Evolutionary conservation across 2,113 vertebrate genomes (phyloP).

Genomic region (Clarias magur): DNA sequence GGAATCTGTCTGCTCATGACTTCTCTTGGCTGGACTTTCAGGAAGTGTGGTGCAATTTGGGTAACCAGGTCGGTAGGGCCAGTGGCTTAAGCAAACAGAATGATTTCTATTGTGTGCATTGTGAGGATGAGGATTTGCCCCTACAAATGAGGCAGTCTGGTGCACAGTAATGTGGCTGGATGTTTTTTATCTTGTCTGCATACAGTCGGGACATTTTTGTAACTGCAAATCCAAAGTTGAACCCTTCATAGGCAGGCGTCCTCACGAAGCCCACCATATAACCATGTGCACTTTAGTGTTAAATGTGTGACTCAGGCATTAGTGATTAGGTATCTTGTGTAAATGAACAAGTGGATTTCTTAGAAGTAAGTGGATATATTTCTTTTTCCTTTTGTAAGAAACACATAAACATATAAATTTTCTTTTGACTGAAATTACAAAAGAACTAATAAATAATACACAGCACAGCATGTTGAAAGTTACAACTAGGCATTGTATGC

Average conservation of each 20-base stretch:
- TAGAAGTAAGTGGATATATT: too few species aligned
- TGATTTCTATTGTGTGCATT: constrained; percentile 83
- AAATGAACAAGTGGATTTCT: background rate
- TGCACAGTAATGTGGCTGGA: constrained; percentile 87
- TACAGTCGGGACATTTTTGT: constrained; percentile 38
- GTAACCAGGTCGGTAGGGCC: constrained; percentile 74
- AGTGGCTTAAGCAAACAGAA: constrained; percentile 71
- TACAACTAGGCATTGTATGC: background rate
- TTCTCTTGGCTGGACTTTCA: constrained; percentile 79
- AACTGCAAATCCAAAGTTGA: background rate
- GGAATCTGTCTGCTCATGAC: constrained; percentile 91
- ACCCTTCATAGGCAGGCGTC: background rate
- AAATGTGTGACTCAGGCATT: background rate
- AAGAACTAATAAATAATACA: background rate
- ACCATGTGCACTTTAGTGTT: background rate
- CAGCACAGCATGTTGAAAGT: background rate
- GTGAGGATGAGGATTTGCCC: constrained; percentile 81
- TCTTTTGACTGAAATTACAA: background rate
- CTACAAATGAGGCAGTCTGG: constrained; percentile 83
- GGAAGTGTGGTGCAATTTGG: constrained; percentile 81
- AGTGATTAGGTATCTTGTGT: background rate
- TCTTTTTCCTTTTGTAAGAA: background rate
- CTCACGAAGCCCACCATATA: background rate
- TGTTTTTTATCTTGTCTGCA: constrained; percentile 72
- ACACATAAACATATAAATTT: background rate